Evolutionary conservation across 2,797 vertebrate species (phyloP), one percentile per base, ranked within the genome.

Genomic region (Sphenopsis melanotis): DNA sequence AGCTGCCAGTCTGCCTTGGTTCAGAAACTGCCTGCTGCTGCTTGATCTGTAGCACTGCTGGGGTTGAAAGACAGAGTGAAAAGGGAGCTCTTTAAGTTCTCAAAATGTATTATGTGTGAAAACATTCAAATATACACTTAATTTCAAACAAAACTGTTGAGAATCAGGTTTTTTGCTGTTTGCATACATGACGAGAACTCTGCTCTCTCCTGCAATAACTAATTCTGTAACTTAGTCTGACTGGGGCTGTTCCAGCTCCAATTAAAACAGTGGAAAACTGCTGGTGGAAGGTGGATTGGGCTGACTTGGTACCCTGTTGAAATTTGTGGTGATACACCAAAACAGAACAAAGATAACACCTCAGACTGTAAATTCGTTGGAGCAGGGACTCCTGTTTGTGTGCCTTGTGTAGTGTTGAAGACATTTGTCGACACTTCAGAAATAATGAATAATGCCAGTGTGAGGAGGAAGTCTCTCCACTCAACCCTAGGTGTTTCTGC

Each of bases 401-500:
- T 94, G 88, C 0, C 3, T 75, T 95, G 94, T 74, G 6, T 29
- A 47, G 91, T 90, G 95, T 87, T 96, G 96, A 97, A 94, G 93
- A 93, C 87, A 44, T 96, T 96, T 97, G 96, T 97, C 95, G 11
- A 90, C 96, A 90, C 95, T 92, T 96, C 60, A 61, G 85, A 87
- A 96, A 90, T 96, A 95, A 94, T 96, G 96, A 96, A 94, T 96
- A 96, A 97, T 91, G 88, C 93, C 83, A 90, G 89, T 83, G 92
- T 93, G 91, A 96, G 93, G 57, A 96, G 93, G 95, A 97, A 96
- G 94, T 94, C 94, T 96, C 94, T 85, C 89, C 93, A 94, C 95
- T 97, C 96, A 96, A 94, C 90, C 75, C 83, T 94, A 95, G 94
- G 96, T 96, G 94, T 96, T 97, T 94, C 95, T 96, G 90, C 93